Conservation (phyloP, 2,113 vertebrate genomes). For the Nibea albiflora region DNA sequence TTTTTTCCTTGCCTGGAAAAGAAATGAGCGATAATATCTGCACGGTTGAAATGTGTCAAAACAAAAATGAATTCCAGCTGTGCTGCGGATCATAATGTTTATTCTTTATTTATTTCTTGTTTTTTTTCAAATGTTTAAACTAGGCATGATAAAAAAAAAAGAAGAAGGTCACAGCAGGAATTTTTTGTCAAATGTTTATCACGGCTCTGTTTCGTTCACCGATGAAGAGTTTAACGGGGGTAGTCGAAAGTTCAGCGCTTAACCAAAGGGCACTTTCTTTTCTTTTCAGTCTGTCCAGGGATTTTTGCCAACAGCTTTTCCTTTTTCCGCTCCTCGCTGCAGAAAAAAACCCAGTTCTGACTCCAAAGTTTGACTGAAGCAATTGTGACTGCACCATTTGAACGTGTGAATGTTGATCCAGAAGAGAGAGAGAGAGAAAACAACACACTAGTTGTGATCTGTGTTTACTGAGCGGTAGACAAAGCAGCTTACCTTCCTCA, state of each 20-base stretch:
- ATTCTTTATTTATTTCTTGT: neutral
- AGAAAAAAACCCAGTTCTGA: conserved; percentile 13
- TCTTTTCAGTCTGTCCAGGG: neutral
- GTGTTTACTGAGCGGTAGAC: conserved; percentile 46
- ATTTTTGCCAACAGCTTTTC: conserved; percentile 10
- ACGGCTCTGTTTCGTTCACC: conserved; percentile 14
- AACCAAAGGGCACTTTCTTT: conserved; percentile 21
- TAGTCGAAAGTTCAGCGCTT: conserved; percentile 24
- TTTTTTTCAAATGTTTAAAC: neutral
- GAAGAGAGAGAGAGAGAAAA: neutral
- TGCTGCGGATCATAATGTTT: neutral
- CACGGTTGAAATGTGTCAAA: neutral
- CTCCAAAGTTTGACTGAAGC: neutral
- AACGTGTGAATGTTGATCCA: neutral
- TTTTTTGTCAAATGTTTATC: conserved; percentile 29
- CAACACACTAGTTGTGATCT: conserved; percentile 16
- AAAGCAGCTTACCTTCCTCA: conserved; percentile 53
- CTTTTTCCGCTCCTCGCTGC: neutral
- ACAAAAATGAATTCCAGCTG: conserved; percentile 5
- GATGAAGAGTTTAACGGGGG: conserved; percentile 2
- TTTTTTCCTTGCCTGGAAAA: conserved; percentile 31
- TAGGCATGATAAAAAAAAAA: neutral
- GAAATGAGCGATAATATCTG: conserved; percentile 29
- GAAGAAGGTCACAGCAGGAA: conserved; percentile 1
- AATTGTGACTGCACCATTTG: conserved; percentile 1